Evolutionary conservation across 2,888 invertebrate genomes (phyloP).

Genomic region (Melanostoma mellinum): DNA sequence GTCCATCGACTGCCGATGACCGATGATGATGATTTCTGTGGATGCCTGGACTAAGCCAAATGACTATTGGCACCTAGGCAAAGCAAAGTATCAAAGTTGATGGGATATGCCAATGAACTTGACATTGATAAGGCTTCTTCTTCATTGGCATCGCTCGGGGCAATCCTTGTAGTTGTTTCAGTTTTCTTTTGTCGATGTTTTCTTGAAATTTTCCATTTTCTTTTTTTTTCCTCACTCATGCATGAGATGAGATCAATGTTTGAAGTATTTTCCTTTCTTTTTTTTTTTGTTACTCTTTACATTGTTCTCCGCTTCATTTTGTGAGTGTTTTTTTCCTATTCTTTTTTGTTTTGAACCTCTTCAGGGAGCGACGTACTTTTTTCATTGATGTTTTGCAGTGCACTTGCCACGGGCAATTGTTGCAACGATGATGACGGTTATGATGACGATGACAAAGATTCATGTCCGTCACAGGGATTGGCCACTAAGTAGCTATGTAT

Average conservation of each 20-base stretch:
- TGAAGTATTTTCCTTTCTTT: slow-evolving; percentile 33
- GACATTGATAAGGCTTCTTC: slow-evolving; percentile 80
- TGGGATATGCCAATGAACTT: slow-evolving; percentile 80
- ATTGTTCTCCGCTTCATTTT: slow-evolving; percentile 22
- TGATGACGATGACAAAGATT: slow-evolving; percentile 39
- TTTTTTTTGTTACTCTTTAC: slow-evolving; percentile 10
- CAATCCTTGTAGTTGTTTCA: slow-evolving; percentile 9
- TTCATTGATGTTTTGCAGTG: slow-evolving; percentile 7
- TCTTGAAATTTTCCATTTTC: slow-evolving; percentile 41
- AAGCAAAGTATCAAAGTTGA: slow-evolving; percentile 64
- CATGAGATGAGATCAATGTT: slow-evolving; percentile 48
- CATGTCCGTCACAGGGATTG: slow-evolving; percentile 28
- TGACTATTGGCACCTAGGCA: slow-evolving; percentile 24
- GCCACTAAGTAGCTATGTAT: slow-evolving; percentile 30
- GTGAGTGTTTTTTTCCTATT: slow-evolving; percentile 22
- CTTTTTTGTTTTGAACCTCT: slow-evolving; percentile 23
- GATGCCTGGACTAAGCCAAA: slow-evolving; percentile 34
- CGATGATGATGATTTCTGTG: slow-evolving; percentile 65
- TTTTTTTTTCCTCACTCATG: slow-evolving; percentile 44
- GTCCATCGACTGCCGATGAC: slow-evolving; percentile 58
- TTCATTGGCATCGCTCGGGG: slow-evolving; percentile 40
- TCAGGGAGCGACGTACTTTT: slow-evolving; percentile 28
- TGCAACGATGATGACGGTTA: slow-evolving; percentile 11
- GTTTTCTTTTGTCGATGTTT: slow-evolving; percentile 14
- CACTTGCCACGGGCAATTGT: slow-evolving; percentile 32